Percentiles rank a stretch among this genome's conserved stretches.
phyloP scores from a whole-genome alignment of 2,797 vertebrate species.

The Gallinago stenura region DNA sequence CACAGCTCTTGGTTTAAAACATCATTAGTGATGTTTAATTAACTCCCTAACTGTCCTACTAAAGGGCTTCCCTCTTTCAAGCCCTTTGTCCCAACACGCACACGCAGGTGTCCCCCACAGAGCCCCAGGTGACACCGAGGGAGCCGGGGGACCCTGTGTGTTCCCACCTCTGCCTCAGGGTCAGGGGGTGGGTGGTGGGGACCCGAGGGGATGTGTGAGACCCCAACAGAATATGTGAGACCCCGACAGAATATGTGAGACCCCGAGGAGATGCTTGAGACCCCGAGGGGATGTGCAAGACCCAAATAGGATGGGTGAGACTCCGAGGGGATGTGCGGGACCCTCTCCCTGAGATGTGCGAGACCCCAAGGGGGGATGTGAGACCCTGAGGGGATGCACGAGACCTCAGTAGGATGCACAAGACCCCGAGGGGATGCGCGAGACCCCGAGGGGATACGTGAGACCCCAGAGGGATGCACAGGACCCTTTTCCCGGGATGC shows the following conservation, averaged over 20 bases:
- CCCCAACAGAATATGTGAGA: background rate
- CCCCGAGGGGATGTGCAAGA: background rate
- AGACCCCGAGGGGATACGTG: too few species aligned
- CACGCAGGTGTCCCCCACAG: accelerated
- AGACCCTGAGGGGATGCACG: too few species aligned
- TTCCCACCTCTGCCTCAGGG: background rate
- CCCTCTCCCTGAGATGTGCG: too few species aligned
- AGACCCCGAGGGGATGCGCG: too few species aligned
- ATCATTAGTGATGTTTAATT: background rate
- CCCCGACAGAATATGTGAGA: accelerated
- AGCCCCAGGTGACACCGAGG: accelerated
- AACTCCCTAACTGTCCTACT: background rate
- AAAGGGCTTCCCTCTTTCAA: background rate
- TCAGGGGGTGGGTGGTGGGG: accelerated
- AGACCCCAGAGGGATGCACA: too few species aligned
- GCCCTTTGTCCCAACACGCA: background rate
- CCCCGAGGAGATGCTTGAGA: background rate
- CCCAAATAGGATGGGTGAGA: too few species aligned
- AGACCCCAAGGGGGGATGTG: too few species aligned
- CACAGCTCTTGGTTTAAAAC: background rate
- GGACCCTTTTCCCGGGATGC: too few species aligned
- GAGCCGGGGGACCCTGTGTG: background rate
- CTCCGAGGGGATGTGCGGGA: too few species aligned
- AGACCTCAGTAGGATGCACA: too few species aligned
- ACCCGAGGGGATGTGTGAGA: accelerated